Evolutionary conservation across 2,797 vertebrate species (phyloP).

Genomic region (Oophaga sylvatica): DNA sequence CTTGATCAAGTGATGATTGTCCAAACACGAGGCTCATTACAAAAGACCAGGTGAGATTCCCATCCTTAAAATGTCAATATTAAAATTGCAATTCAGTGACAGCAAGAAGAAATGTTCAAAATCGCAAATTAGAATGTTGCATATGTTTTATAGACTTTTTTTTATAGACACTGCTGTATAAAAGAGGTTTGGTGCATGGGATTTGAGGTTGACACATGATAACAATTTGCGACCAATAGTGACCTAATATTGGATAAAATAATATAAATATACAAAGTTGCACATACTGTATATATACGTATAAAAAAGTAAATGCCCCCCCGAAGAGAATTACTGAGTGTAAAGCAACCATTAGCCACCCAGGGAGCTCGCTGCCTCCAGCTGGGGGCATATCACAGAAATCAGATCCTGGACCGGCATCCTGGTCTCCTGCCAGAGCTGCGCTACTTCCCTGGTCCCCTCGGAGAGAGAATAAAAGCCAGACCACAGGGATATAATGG

Average conservation of each 20-base stretch:
- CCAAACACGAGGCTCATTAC: no score
- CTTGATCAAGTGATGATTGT: no score
- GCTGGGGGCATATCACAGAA: constrained; percentile 56
- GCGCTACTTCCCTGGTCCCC: constrained; percentile 48
- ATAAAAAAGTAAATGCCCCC: neutral
- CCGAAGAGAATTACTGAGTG: neutral
- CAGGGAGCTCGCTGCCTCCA: constrained; percentile 50
- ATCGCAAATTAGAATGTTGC: neutral
- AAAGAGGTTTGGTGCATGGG: neutral
- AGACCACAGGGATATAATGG: constrained; percentile 61
- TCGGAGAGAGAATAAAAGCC: constrained; percentile 53
- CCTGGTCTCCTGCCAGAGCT: constrained; percentile 45
- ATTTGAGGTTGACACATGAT: neutral
- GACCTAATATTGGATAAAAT: neutral
- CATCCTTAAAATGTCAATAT: neutral
- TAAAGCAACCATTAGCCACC: constrained; percentile 38
- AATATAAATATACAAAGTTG: neutral
- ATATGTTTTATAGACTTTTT: no score
- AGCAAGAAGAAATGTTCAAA: neutral
- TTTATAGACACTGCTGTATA: neutral
- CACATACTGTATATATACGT: neutral
- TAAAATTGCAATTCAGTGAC: neutral
- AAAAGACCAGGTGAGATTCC: no score
- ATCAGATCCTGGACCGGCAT: constrained; percentile 48
- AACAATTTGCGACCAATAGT: constrained; percentile 1